Base-by-base conservation (phyloP, 2,888 invertebrate genomes). In the Ophion ellenae region DNA sequence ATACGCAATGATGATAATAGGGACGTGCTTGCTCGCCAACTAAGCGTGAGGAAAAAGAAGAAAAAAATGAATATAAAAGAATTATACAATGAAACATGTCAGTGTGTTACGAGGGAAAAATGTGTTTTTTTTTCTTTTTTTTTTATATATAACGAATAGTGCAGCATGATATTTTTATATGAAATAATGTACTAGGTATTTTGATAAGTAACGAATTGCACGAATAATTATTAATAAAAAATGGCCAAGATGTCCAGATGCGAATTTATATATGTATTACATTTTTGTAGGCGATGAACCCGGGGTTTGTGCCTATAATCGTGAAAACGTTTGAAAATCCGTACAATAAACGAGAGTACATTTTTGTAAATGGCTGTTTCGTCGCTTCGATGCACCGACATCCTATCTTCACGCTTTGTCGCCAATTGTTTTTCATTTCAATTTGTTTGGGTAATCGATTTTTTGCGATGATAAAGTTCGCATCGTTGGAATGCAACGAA, bases 81-180 rank as follows among this genome's bases (percentile, higher is more conserved):
- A 85, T 83, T 77, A 84, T 85, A 85, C 82, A 45, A 87, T 87
- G 86, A 87, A 86, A 88, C 36, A 74, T 61, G 78, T 87, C 82
- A 78, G 83, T 87, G 87, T 88, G 86, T 84, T 85, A 87, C 86
- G 79, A 73, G 57, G 77, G 64, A 24, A 87, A 90, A 77, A 85
- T 45, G 89, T 90, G 90, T 92, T 81, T 92, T 92, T 78, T 70
- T 70, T 69, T 20, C 2, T 40, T 40, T 67, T 36, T 67, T 36
- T 17, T 36, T 67, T 67, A n/a, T 9, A 67, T 20, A 90, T 90
- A 90, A 84, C 64, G 71, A 80, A 92, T 92, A 92, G 90, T 90
- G 90, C 91, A 91, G 91, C 91, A 92, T 92, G 92, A 92, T 93
- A 93, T 93, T 93, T 93, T 93, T 93, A 91, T 91, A 91, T 90